Evolutionary conservation across 1,140 invertebrate species (phyloP).

Genomic region (Bathynomus jamesi): DNA sequence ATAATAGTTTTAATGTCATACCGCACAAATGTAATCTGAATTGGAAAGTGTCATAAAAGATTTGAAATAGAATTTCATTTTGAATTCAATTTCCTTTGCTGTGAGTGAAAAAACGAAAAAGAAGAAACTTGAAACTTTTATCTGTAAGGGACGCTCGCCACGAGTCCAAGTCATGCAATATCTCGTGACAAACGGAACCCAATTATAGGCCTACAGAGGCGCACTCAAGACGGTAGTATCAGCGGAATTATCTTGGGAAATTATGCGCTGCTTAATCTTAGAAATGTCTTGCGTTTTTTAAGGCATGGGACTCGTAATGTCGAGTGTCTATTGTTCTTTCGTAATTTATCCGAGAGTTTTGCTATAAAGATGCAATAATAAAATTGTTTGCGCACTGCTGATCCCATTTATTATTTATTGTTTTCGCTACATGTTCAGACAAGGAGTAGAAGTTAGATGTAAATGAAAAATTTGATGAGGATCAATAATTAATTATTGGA

Average conservation of each 20-base stretch:
- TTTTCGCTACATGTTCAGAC: too few relatives aligned
- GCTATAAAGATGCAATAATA: too few relatives aligned
- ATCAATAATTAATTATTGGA: too few relatives aligned
- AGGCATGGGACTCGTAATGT: background rate
- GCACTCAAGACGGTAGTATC: background rate
- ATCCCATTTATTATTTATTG: too few relatives aligned
- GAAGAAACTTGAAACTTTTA: background rate
- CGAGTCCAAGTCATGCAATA: background rate
- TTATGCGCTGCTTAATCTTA: background rate
- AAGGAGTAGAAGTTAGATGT: too few relatives aligned
- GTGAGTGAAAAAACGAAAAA: background rate
- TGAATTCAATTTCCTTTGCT: background rate
- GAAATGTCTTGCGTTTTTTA: background rate
- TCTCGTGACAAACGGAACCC: background rate
- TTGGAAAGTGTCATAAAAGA: background rate
- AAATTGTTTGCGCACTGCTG: too few relatives aligned
- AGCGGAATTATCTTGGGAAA: background rate
- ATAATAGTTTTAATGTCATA: constrained; percentile 1
- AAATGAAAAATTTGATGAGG: too few relatives aligned
- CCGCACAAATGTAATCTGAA: background rate
- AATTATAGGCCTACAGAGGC: background rate
- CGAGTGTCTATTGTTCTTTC: background rate
- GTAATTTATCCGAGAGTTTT: too few relatives aligned
- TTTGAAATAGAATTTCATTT: background rate
- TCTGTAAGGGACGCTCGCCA: background rate